phyloP scores from a whole-genome alignment of 2,888 invertebrate species.

The Nomada lathburiana region DNA sequence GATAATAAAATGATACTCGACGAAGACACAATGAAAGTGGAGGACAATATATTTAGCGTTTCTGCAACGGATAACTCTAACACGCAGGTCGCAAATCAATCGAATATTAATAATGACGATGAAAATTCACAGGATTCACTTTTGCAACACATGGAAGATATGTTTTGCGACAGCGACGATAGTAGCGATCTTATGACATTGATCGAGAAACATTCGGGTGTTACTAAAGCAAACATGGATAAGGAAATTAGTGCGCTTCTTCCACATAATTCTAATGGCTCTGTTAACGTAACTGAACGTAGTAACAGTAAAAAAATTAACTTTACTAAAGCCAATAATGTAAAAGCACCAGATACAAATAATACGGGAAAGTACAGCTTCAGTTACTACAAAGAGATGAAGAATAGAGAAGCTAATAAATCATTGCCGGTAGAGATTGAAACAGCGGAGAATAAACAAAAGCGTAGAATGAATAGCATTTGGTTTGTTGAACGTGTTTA shows the following conservation, averaged over 20 bases:
- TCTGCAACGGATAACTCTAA: conserved; percentile 22
- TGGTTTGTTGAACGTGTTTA: conserved; percentile 80
- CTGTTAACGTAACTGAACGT: conserved; percentile 8
- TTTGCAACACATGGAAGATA: conserved; percentile 79
- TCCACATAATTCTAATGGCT: conserved; percentile 19
- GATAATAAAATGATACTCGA: conserved; percentile 19
- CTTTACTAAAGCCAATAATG: conserved; percentile 12
- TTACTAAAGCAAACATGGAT: conserved; percentile 74
- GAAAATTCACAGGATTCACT: conserved; percentile 78
- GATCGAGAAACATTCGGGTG: conserved; percentile 78
- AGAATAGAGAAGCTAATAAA: conserved; percentile 52
- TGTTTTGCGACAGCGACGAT: conserved; percentile 80
- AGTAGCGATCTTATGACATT: conserved; percentile 77
- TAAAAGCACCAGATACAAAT: conserved; percentile 38
- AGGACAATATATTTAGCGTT: conserved; percentile 20
- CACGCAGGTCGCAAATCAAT: conserved; percentile 13
- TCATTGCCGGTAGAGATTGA: conserved; percentile 30
- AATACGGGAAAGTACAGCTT: conserved; percentile 72
- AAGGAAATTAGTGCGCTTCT: conserved; percentile 70
- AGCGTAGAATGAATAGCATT: conserved; percentile 71
- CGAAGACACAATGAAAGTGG: conserved; percentile 39
- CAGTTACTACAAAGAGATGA: conserved; percentile 72
- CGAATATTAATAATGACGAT: conserved; percentile 58
- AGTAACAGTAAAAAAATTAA: conserved; percentile 36
- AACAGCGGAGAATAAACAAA: conserved; percentile 66